Conservation (phyloP, 2,888 invertebrate genomes). For the Zonitis immaculata region DNA sequence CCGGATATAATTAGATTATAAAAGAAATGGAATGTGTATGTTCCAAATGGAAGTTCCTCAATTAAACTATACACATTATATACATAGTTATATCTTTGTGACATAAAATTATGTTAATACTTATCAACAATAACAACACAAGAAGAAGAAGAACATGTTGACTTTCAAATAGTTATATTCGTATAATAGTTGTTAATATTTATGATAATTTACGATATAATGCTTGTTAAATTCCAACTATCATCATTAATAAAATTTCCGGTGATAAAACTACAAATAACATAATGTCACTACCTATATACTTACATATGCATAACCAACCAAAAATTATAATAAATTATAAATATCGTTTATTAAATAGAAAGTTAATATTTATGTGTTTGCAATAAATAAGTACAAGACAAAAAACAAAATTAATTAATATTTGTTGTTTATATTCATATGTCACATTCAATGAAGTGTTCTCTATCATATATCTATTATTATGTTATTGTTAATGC, state of each 20-base stretch:
- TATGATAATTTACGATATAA: background rate
- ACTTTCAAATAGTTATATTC: background rate
- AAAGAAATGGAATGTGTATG: constrained; percentile 2
- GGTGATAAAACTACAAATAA: background rate
- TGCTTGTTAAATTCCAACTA: background rate
- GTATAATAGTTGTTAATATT: background rate
- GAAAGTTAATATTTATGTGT: too few relatives aligned
- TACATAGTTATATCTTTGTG: too few relatives aligned
- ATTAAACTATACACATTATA: background rate
- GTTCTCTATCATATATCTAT: background rate
- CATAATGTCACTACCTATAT: background rate
- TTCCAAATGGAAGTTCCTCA: background rate
- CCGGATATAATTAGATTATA: constrained; percentile 5
- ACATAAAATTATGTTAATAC: background rate
- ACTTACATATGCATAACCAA: too few relatives aligned
- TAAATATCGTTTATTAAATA: too few relatives aligned
- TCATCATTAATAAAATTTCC: background rate
- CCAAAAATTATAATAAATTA: too few relatives aligned
- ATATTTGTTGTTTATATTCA: too few relatives aligned
- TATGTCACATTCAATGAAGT: background rate
- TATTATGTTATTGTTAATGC: background rate
- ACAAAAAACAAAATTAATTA: too few relatives aligned
- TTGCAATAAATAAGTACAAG: too few relatives aligned
- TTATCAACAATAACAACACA: too few relatives aligned
- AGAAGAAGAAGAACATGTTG: background rate